A percentile compares a stretch with the other conserved stretches of the same genome.
These are phyloP conservation scores for Furcifer pardalis DNA, from an alignment of 2,797 vertebrate genomes.

Conservation along the genomic window DNA sequence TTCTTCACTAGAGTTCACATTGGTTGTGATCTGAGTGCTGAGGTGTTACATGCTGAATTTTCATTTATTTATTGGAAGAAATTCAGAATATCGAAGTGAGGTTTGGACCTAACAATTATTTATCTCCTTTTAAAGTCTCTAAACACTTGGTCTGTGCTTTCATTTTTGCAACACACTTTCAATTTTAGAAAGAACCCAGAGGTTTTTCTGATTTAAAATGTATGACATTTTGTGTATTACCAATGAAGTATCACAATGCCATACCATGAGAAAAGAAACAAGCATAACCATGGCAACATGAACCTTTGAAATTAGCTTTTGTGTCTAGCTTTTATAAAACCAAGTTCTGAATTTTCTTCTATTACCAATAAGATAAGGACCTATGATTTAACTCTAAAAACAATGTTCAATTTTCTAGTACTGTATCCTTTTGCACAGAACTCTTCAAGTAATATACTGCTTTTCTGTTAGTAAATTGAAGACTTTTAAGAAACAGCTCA, in stretches of 20 bases:
- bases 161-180: neutral
- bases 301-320: neutral
- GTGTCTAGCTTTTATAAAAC: neutral
- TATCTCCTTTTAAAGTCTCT: neutral
- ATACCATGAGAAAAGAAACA: slow-evolving; percentile 1
- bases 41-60: neutral
- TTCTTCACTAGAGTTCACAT: neutral
- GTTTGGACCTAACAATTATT: neutral
- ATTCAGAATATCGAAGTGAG: neutral
- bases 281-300: slow-evolving; percentile 10
- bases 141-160: neutral
- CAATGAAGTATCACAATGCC: neutral
- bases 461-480: neutral
- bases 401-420: neutral
- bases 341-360: neutral
- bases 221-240: neutral
- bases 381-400: neutral
- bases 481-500: neutral
- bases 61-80: neutral
- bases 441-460: neutral
- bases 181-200: neutral
- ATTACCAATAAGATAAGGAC: neutral
- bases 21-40: neutral
- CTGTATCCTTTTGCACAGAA: neutral
- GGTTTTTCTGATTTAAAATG: neutral